These are phyloP conservation scores for Hedya salicella DNA, from an alignment of 2,888 invertebrate genomes.

Conservation along the genomic window DNA sequence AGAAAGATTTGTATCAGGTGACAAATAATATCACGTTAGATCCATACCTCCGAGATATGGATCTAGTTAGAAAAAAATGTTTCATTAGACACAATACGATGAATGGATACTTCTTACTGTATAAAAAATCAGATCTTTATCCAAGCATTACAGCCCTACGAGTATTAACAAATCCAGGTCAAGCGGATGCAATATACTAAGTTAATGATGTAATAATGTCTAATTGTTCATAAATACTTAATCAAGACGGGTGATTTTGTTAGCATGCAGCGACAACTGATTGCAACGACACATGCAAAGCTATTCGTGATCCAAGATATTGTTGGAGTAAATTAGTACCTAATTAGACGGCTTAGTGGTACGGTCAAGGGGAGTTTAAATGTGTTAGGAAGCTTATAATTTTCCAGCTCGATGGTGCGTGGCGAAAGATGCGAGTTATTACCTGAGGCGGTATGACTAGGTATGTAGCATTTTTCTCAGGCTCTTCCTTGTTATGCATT, in stretches of 20 bases:
- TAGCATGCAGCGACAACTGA: conserved; percentile 34
- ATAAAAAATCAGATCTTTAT: too few species aligned
- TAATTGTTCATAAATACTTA: conserved; percentile 31
- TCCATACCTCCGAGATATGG: too few species aligned
- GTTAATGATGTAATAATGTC: conserved; percentile 19
- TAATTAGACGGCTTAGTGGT: conserved; percentile 32
- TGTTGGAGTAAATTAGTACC: conserved; percentile 27
- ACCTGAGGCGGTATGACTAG: conserved; percentile 6
- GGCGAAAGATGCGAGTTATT: conserved; percentile 12
- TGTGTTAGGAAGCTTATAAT: conserved; percentile 40
- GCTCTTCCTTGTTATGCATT: too few species aligned
- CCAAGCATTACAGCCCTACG: conserved; percentile 5
- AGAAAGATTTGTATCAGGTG: too few species aligned
- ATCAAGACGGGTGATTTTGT: conserved; percentile 20
- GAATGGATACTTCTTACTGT: too few species aligned
- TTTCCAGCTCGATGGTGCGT: conserved; percentile 39
- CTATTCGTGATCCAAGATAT: conserved; percentile 32
- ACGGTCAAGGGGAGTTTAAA: conserved; percentile 41
- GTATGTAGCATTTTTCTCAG: not conserved
- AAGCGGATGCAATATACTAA: conserved; percentile 28
- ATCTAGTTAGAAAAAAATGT: too few species aligned
- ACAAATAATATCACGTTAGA: too few species aligned
- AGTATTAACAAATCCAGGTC: conserved; percentile 13
- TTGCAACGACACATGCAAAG: conserved; percentile 37
- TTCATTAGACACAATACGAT: too few species aligned